Evolutionary conservation across 2,888 invertebrate genomes (phyloP).

Genomic region (Steinernema hermaphroditum): DNA sequence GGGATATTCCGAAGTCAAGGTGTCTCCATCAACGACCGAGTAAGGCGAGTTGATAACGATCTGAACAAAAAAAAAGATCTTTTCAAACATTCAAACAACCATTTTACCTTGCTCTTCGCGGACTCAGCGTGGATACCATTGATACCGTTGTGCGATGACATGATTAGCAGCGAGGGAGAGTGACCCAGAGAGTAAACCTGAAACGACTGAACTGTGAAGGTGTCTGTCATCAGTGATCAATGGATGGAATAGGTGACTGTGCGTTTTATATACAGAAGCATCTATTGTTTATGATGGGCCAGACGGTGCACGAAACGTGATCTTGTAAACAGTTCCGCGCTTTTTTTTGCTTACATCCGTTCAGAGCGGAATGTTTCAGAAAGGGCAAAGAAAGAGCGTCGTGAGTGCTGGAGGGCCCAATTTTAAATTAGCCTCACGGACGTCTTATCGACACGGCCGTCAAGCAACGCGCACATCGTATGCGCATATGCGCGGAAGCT

Average conservation of each 20-base stretch:
- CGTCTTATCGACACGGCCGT: too few relatives aligned
- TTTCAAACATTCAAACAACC: not conserved
- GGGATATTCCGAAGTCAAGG: conserved; percentile 31
- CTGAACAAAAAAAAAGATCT: not conserved
- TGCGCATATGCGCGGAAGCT: not conserved
- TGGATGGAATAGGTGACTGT: not conserved
- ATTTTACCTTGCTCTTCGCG: not conserved
- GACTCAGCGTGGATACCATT: not conserved
- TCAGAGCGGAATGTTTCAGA: not conserved
- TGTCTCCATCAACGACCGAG: conserved; percentile 77
- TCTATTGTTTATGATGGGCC: conserved; percentile 2
- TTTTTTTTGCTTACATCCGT: not conserved
- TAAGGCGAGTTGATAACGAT: conserved; percentile 48
- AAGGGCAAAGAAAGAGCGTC: not conserved
- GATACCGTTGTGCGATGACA: conserved; percentile 21
- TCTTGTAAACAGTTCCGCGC: conserved; percentile 10
- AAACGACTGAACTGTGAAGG: not conserved
- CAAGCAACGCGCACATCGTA: not conserved
- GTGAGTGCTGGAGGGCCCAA: not conserved
- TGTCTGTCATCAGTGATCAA: not conserved
- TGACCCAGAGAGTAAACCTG: not conserved
- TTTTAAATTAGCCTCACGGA: not conserved
- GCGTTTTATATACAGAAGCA: not conserved
- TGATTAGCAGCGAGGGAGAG: not conserved
- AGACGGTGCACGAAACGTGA: conserved; percentile 28